A percentile compares a stretch with the other conserved stretches of the same genome.
phyloP scores from a whole-genome alignment of 2,888 invertebrate genomes.

The Itoplectis maculator region DNA sequence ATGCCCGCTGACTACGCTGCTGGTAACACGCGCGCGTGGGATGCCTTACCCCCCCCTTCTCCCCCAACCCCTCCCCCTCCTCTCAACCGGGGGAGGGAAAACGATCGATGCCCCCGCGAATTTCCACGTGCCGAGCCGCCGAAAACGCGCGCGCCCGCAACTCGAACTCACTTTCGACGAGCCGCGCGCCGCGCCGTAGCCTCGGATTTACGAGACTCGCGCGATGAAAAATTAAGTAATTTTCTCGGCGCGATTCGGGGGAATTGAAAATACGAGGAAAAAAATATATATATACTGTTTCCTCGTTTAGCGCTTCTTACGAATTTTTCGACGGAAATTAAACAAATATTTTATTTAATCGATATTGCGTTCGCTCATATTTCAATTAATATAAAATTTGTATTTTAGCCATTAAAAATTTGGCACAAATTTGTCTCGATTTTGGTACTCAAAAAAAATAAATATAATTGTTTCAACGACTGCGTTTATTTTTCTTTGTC shows the following conservation, averaged over 20 bases:
- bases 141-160: conserved; percentile 52
- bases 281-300: background rate
- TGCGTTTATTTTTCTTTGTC: background rate
- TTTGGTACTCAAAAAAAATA: background rate
- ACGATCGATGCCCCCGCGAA: conserved; percentile 69
- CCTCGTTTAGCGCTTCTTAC: too few relatives aligned
- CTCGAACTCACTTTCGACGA: conserved; percentile 3
- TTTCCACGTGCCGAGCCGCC: conserved; percentile 69
- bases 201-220: conserved; percentile 44
- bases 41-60: conserved; percentile 1
- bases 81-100: conserved; percentile 50
- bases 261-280: conserved; percentile 9
- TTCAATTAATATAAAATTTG: too few relatives aligned
- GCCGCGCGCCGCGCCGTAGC: background rate
- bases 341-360: too few relatives aligned
- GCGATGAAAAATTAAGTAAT: conserved; percentile 59
- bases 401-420: too few relatives aligned
- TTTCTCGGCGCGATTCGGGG: conserved; percentile 36
- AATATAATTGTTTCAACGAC: background rate
- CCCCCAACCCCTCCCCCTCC: too few relatives aligned
- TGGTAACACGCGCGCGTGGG: conserved; percentile 66
- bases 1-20: conserved; percentile 37
- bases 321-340: too few relatives aligned
- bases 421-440: background rate
- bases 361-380: too few relatives aligned